Base-by-base conservation (phyloP, 2,888 invertebrate species). In the Hofmannophila pseudospretella region DNA sequence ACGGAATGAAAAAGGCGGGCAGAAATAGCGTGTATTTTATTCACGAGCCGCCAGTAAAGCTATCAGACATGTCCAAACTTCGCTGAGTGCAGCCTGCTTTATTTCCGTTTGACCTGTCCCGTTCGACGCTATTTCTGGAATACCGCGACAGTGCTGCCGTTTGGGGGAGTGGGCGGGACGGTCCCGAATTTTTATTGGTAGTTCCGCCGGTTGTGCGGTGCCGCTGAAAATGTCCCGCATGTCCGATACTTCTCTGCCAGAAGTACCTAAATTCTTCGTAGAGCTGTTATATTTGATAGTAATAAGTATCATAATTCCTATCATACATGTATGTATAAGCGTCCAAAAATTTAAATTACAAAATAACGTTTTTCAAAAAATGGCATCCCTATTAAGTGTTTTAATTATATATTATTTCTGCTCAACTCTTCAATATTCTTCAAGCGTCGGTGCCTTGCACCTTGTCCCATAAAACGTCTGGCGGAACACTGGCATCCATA, bases 41-140 rank as follows among this genome's bases (percentile, higher is more conserved):
- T 80, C 79, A 80, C 58, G 61, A 75, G 70, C 73, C 67, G 70
- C 69, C 71, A 67, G 69, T 62, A 61, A 62, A 71, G 69, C 77
- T 74, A 76, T 78, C 75, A 76, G 80, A 78, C 78, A 74, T 74
- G 82, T 81, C 77, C 75, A 76, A 82, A 82, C 67, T 84, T 74
- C 61, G 70, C 62, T 72, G 77, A 80, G 78, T 77, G 76, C 77
- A 78, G 76, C 64, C 66, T 69, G 78, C 74, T 81, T 80, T 84
- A 82, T 82, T 82, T 84, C 80, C 81, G 81, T 79, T 79, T 72
- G 82, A 82, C 75, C 80, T 73, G 79, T 74, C 78, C 65, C 72
- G 74, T 69, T 78, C 73, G 73, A 76, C 59, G 70, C 72, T 77
- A 75, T 80, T 82, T 76, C 75, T 73, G 67, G 67, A 74, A 72